Percentiles rank a stretch among this genome's conserved stretches.
phyloP scores from a whole-genome alignment of 2,888 invertebrate genomes.

The Siphonodentalium dalli region DNA sequence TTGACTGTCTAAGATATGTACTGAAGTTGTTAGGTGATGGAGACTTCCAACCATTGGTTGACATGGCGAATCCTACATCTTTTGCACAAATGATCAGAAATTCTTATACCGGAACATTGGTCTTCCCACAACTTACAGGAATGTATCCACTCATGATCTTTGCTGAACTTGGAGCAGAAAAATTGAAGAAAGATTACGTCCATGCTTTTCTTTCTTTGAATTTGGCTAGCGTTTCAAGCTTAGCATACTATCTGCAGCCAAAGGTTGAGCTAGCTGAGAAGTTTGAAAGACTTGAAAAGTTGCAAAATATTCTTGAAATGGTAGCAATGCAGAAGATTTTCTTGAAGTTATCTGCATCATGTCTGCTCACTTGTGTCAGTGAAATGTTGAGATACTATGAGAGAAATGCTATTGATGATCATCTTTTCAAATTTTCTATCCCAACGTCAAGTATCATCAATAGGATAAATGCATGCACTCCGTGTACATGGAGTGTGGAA shows the following conservation, averaged over 20 bases:
- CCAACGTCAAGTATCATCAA: slow-evolving; percentile 32
- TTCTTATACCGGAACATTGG: slow-evolving; percentile 45
- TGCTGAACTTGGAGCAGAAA: slow-evolving; percentile 55
- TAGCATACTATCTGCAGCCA: slow-evolving; percentile 33
- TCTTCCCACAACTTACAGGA: slow-evolving; percentile 40
- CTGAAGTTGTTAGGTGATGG: slow-evolving; percentile 39
- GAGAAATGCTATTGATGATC: slow-evolving; percentile 18
- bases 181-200: slow-evolving; percentile 48
- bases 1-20: slow-evolving; percentile 37
- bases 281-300: slow-evolving; percentile 35
- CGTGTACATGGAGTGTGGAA: slow-evolving; percentile 36
- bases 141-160: slow-evolving; percentile 43
- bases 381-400: slow-evolving; percentile 44
- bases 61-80: slow-evolving; percentile 48
- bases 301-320: slow-evolving; percentile 49
- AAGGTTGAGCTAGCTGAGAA: slow-evolving; percentile 30
- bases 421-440: slow-evolving; percentile 39
- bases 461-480: slow-evolving; percentile 30
- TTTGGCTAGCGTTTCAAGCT: slow-evolving; percentile 35
- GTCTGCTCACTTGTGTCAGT: slow-evolving; percentile 35
- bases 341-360: slow-evolving; percentile 37
- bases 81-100: slow-evolving; percentile 51
- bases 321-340: slow-evolving; percentile 44
- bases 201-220: slow-evolving; percentile 43
- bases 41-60: slow-evolving; percentile 48